These are phyloP conservation scores for Drosophila vallismaia DNA, from an alignment of 2,888 invertebrate genomes.

Conservation along the genomic window DNA sequence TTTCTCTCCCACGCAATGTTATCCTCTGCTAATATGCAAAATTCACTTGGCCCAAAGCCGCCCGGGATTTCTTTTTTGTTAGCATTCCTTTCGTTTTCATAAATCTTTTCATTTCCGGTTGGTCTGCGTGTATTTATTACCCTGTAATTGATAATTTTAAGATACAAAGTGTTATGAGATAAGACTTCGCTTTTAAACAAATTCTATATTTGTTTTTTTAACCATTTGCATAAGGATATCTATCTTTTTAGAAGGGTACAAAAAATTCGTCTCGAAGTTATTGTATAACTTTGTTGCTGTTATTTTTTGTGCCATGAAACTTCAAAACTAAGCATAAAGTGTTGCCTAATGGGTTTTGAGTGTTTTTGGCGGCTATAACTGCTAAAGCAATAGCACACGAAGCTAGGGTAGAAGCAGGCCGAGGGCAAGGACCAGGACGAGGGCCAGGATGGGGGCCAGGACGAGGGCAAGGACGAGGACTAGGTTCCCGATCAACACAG, in stretches of 20 bases:
- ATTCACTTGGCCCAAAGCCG: constrained; percentile 55
- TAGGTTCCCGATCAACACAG: constrained; percentile 47
- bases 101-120: constrained; percentile 8
- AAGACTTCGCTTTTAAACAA: too few species aligned
- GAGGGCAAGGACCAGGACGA: constrained; percentile 1
- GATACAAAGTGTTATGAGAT: background rate
- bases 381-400: constrained; percentile 36
- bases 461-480: background rate
- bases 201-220: too few species aligned
- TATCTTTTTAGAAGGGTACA: background rate
- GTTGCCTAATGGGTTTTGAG: constrained; percentile 82
- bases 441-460: constrained; percentile 51
- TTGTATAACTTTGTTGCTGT: background rate
- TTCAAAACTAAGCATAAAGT: constrained; percentile 81
- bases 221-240: background rate
- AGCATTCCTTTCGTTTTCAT: constrained; percentile 21
- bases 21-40: constrained; percentile 68
- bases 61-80: constrained; percentile 47
- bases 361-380: constrained; percentile 78
- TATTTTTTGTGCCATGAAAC: constrained; percentile 64
- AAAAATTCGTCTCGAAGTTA: too few species aligned
- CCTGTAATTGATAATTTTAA: background rate
- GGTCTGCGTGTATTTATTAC: constrained; percentile 16
- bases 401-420: constrained; percentile 2
- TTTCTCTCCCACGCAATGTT: constrained; percentile 7